Conservation (phyloP, 2,113 vertebrate species). For the Eurypyga helias region DNA sequence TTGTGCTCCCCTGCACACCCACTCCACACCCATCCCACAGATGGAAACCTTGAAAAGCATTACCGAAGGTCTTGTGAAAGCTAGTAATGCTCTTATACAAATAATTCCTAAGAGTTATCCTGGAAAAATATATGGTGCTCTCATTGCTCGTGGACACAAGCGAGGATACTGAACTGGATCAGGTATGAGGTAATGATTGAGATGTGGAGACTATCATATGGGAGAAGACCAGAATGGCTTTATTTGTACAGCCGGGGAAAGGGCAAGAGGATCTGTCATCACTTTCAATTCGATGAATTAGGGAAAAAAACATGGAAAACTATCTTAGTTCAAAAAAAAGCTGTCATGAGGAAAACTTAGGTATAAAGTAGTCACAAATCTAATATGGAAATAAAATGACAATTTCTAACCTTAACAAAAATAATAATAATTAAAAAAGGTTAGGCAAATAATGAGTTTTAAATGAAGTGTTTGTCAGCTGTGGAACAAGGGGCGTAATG, state of each 20-base stretch:
- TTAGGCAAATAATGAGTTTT: neutral
- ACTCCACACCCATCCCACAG: neutral
- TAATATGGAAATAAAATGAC: neutral
- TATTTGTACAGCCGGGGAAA: neutral
- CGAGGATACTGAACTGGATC: neutral
- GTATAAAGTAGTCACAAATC: neutral
- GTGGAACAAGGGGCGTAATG: neutral
- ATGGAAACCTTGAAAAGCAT: neutral
- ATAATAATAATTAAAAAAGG: neutral
- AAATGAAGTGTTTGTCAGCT: neutral
- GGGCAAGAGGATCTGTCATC: neutral
- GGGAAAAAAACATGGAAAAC: neutral
- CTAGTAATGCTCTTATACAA: neutral
- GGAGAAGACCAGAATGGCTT: neutral
- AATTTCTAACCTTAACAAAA: neutral
- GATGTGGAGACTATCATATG: neutral
- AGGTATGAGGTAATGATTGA: neutral
- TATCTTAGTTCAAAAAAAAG: neutral
- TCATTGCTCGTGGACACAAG: fast-evolving
- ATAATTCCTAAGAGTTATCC: neutral
- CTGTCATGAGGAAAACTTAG: neutral
- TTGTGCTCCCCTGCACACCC: neutral
- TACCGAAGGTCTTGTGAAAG: neutral
- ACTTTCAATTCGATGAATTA: neutral
- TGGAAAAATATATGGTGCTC: neutral